Conservation (phyloP, 2,113 vertebrate species). For the Stegastes partitus region DNA sequence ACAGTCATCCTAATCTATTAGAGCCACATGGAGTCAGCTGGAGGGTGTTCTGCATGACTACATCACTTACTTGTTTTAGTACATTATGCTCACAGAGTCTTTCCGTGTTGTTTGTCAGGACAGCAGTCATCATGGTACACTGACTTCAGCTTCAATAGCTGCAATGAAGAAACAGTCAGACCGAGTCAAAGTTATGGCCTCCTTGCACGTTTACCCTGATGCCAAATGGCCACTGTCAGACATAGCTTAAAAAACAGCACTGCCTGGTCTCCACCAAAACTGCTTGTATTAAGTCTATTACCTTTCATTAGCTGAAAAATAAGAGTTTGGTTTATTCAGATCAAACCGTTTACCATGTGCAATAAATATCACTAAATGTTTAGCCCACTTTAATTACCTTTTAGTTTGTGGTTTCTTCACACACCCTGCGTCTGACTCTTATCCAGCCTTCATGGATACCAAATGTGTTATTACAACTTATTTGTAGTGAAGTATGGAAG, state of each 20-base stretch:
- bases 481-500: too few relatives aligned
- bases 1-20: slow-evolving; percentile 40
- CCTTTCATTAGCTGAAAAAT: too few relatives aligned
- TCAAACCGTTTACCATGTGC: too few relatives aligned
- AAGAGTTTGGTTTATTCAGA: too few relatives aligned
- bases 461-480: not conserved
- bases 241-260: not conserved
- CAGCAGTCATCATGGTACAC: not conserved
- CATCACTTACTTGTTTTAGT: slow-evolving; percentile 45
- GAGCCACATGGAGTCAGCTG: slow-evolving; percentile 33
- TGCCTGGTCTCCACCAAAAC: not conserved
- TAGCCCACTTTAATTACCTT: not conserved
- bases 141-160: slow-evolving; percentile 19
- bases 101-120: slow-evolving; percentile 5
- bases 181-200: slow-evolving; percentile 16
- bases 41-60: not conserved
- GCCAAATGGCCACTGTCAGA: slow-evolving; percentile 4
- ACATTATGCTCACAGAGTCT: slow-evolving; percentile 17
- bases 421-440: not conserved
- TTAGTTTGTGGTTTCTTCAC: not conserved
- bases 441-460: not conserved
- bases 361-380: not conserved
- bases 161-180: not conserved
- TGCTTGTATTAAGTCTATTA: not conserved
- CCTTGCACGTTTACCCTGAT: slow-evolving; percentile 9